phyloP scores from a whole-genome alignment of 1,140 invertebrate species.

The Drosophila simulans region DNA sequence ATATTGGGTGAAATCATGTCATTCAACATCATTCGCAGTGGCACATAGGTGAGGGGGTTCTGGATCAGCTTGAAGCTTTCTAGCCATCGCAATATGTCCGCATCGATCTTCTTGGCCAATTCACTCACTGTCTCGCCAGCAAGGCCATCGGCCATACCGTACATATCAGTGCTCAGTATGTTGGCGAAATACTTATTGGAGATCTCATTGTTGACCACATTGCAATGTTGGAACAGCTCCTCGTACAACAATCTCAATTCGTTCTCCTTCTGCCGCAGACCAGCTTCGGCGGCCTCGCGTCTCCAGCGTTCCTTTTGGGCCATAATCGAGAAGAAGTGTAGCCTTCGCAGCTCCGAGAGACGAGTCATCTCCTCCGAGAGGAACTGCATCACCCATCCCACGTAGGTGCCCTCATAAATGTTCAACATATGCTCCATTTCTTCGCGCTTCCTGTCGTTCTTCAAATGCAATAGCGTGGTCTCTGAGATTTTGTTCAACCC shows the following conservation, averaged over 20 bases:
- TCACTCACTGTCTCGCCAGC: constrained; percentile 86
- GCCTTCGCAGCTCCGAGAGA: constrained; percentile 88
- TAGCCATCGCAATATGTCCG: constrained; percentile 80
- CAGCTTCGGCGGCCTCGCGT: constrained; percentile 89
- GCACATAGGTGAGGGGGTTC: constrained; percentile 84
- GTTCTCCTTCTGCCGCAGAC: constrained; percentile 88
- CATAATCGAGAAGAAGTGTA: constrained; percentile 89
- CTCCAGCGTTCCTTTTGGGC: constrained; percentile 88
- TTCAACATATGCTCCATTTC: constrained; percentile 62
- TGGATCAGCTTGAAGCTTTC: constrained; percentile 80
- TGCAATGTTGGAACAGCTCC: constrained; percentile 87
- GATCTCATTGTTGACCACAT: constrained; percentile 86
- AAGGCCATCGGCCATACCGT: constrained; percentile 86
- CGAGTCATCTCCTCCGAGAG: constrained; percentile 88
- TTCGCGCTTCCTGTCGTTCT: constrained; percentile 41
- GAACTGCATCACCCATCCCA: constrained; percentile 78
- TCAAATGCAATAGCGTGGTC: background rate
- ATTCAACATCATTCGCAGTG: constrained; percentile 40
- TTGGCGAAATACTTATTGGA: constrained; percentile 88
- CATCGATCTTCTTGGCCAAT: constrained; percentile 87
- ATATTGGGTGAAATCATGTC: constrained; percentile 57
- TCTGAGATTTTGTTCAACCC: background rate
- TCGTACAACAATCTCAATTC: constrained; percentile 88
- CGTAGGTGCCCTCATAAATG: constrained; percentile 68
- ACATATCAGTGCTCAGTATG: constrained; percentile 87